Conservation (phyloP, 2,113 vertebrate genomes). For the Picathartes gymnocephalus region DNA sequence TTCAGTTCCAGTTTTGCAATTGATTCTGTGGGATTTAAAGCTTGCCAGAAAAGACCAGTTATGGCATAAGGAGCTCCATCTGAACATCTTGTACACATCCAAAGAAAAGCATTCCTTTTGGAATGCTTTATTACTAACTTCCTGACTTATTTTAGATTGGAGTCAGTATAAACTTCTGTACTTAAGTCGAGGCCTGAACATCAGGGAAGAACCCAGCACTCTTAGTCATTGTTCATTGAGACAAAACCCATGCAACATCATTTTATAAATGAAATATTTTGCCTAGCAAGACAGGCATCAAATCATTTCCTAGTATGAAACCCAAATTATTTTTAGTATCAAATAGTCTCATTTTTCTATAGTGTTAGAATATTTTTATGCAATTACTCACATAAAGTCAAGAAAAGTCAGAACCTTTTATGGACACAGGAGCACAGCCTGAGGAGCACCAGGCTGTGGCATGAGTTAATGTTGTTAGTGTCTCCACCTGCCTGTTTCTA, state of each 20-base stretch:
- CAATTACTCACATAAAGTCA: background rate
- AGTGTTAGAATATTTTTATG: background rate
- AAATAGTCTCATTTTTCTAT: background rate
- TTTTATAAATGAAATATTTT: background rate
- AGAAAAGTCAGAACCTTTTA: background rate
- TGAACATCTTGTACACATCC: background rate
- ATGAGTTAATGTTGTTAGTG: accelerated
- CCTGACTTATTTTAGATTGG: background rate
- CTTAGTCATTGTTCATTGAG: background rate
- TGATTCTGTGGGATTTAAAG: background rate
- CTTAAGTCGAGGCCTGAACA: background rate
- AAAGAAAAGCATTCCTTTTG: background rate
- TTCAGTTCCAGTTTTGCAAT: background rate
- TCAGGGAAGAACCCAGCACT: background rate
- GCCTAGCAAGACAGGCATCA: background rate
- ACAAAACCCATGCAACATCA: background rate
- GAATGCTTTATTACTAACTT: too few relatives aligned
- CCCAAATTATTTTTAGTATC: background rate
- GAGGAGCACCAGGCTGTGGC: background rate
- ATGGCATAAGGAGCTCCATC: background rate
- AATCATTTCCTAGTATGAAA: background rate
- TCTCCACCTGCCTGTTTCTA: background rate
- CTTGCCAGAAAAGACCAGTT: background rate
- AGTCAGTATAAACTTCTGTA: background rate
- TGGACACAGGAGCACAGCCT: background rate